Base-by-base conservation (phyloP, 2,797 vertebrate genomes). In the Brachyalestes nurse region DNA sequence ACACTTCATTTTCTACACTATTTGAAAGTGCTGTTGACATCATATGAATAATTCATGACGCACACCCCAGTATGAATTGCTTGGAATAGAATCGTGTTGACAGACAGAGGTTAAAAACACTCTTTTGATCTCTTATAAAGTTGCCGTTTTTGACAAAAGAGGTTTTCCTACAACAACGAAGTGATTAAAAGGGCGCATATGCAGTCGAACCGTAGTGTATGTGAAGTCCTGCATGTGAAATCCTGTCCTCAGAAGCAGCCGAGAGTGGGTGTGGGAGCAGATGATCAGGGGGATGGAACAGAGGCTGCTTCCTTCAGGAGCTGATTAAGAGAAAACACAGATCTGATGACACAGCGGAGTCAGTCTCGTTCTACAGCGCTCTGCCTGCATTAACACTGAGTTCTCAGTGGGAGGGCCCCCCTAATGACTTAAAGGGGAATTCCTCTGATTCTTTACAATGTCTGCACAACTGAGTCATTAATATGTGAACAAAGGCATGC, bases 291-390 rank as follows among this genome's bases (percentile, higher is more conserved):
- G 28, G 47, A 6, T 45, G 17, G 53, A 69, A 58, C 13, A 0
- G 51, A 67, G 51, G n/a, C 14, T 17, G 34, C 40, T 34, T 65
- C 82, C 66, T 85, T 49, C 80, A 80, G 75, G 65, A 66, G 60
- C 57, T 75, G 42, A 87, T 23, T 65, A 19, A 82, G 82, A 83
- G 87, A 87, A 88, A 60, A 47, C 45, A 12, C 45, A 47, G 42
- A 72, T 28, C 58, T 67, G 42, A 13, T 47, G 21, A 45, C 13
- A 69, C 19, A 23, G 45, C 21, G 40, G 62, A 70, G 5, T 28
- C 25, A 34, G 47, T 34, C 17, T 49, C 1, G 21, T 51, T 51
- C 23, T 70, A 21, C 34, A 67, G 2, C 21, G 17, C 64, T 47
- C 14, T 65, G 7, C 38, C 21, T 45, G 38, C 45, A 4, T 45